Base-by-base conservation (phyloP, 2,888 invertebrate species). In the Xestia xanthographa region DNA sequence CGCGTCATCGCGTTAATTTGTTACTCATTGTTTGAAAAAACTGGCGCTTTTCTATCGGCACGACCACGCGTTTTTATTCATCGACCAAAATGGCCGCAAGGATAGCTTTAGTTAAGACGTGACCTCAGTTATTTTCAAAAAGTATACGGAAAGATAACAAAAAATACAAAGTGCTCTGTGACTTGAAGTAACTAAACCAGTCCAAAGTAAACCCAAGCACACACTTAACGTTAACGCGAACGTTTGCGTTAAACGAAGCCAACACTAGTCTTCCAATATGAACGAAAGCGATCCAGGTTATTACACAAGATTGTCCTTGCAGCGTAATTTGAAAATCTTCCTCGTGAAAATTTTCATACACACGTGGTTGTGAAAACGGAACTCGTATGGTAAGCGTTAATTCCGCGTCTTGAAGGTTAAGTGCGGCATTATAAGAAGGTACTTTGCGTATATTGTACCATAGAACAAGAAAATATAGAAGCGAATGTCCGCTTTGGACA, bases 321-420 rank as follows among this genome's bases (percentile, higher is more conserved):
- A 72, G 62, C 76, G 82, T 86, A 86, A 89, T 87, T 86, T 87
- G 84, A 84, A 86, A 87, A 82, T 82, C 83, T 86, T 76, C 73
- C 20, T 62, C 45, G 65, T 34, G 82, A 84, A 87, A 74, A 89
- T 89, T 81, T 87, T 89, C 88, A 87, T 84, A 83, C 76, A 78
- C 73, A 73, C 74, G 72, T 48, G 66, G 77, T 79, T 79, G 60
- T 34, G 56, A 43, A 77, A 73, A 77, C 78, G 78, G 78, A 79
- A 38, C 79, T 78, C 75, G 71, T 78, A 72, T 38, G 84, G 74
- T 66, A 82, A 67, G 70, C 79, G 75, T 89, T 87, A 87, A 88
- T 88, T 74, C 77, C 63, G 60, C 63, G 72, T 68, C 74, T 76
- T 66, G 76, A 68, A 79, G 43, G 79, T 79, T 72, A 77, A 77